A percentile compares a stretch with the other conserved stretches of the same genome.
Conservation (phyloP, 2,888 invertebrate genomes). For the Boloria euphrosyne region DNA sequence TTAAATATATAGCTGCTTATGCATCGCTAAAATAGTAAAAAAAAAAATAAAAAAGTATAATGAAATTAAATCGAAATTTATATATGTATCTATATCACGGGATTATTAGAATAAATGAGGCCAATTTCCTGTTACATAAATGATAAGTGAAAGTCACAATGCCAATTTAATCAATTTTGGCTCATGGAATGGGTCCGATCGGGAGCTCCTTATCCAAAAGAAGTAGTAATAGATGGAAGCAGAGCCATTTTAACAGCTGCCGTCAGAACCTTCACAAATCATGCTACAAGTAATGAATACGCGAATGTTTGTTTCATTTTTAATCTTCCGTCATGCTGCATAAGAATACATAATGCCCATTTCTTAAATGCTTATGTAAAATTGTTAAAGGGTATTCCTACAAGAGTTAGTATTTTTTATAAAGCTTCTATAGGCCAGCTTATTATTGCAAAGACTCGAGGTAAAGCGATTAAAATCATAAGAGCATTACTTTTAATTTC, state of each 20-base stretch:
- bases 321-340: conserved; percentile 10
- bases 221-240: conserved; percentile 20
- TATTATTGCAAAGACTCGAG: neutral
- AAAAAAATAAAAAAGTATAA: too few relatives aligned
- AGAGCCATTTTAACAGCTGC: conserved; percentile 12
- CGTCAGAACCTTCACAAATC: conserved; percentile 10
- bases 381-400: conserved; percentile 7
- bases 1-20: too few relatives aligned
- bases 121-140: conserved; percentile 9
- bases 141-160: neutral
- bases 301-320: conserved; percentile 6
- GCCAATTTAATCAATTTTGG: conserved; percentile 1
- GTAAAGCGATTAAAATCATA: conserved; percentile 4
- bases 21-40: too few relatives aligned
- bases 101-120: conserved; percentile 4
- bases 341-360: conserved; percentile 21
- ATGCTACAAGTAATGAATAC: conserved; percentile 12
- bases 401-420: conserved; percentile 10
- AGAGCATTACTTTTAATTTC: conserved; percentile 3
- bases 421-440: conserved; percentile 9
- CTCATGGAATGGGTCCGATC: conserved; percentile 11
- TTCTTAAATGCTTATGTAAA: conserved; percentile 11
- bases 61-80: too few relatives aligned
- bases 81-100: conserved; percentile 12
- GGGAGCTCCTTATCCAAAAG: conserved; percentile 14